Percentiles rank a stretch among this genome's conserved stretches.
Evolutionary conservation across 1,140 invertebrate species (phyloP).

Genomic region (Drosophila arawakana): DNA sequence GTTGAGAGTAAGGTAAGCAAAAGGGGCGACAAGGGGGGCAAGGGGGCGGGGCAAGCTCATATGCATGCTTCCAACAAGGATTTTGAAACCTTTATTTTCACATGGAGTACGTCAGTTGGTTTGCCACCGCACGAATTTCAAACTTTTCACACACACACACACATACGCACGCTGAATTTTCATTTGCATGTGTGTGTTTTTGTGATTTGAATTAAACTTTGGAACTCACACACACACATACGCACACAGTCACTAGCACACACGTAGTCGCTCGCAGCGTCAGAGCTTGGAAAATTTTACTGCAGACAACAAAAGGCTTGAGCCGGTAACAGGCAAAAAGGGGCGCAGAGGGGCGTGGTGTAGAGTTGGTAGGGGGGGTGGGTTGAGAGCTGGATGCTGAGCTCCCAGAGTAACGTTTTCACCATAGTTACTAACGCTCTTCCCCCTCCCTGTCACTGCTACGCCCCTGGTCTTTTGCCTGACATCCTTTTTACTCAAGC

Average conservation of each 20-base stretch:
- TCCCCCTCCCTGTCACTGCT: background rate
- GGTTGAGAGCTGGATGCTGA: conserved; percentile 14
- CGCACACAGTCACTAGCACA: conserved; percentile 6
- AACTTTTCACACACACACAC: conserved; percentile 71
- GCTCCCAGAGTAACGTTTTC: conserved; percentile 29
- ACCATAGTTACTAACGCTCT: conserved; percentile 39
- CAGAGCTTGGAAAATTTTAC: conserved; percentile 74
- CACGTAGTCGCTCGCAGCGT: conserved; percentile 8
- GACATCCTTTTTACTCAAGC: conserved; percentile 7
- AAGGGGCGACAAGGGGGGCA: background rate
- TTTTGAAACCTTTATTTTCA: conserved; percentile 79
- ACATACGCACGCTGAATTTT: conserved; percentile 42
- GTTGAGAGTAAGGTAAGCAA: background rate
- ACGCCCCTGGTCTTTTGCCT: conserved; percentile 5
- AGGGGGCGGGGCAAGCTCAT: conserved; percentile 3
- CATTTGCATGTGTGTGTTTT: conserved; percentile 71
- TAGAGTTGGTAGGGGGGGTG: conserved; percentile 12
- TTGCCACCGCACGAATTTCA: conserved; percentile 80
- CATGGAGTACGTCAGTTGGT: conserved; percentile 67
- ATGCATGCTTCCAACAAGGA: conserved; percentile 62
- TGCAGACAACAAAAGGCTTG: conserved; percentile 79
- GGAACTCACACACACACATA: conserved; percentile 52
- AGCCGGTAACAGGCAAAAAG: conserved; percentile 28
- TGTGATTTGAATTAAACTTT: conserved; percentile 82
- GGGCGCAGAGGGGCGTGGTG: conserved; percentile 7